Conservation (phyloP, 2,888 invertebrate genomes). For the Tillus elongatus region DNA sequence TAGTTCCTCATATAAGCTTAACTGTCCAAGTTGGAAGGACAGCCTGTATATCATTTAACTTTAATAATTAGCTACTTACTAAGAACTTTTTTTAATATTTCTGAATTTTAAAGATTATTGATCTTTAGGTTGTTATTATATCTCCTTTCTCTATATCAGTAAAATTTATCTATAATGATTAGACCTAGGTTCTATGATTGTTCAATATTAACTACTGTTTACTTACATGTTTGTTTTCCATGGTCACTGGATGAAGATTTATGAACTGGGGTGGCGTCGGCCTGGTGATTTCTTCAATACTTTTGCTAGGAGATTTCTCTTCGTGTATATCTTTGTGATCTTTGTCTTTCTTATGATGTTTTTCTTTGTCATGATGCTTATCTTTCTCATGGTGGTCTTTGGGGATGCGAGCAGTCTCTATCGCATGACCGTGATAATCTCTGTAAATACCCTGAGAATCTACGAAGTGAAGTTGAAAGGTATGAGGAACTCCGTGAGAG, state of each 20-base stretch:
- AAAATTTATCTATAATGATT: too few species aligned
- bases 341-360: constrained; percentile 15
- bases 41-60: too few species aligned
- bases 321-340: constrained; percentile 14
- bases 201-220: constrained; percentile 1
- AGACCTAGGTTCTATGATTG: too few species aligned
- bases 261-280: constrained; percentile 39
- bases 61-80: too few species aligned
- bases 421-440: constrained; percentile 37
- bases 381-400: constrained; percentile 17
- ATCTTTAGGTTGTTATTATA: too few species aligned
- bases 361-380: constrained; percentile 18
- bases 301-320: constrained; percentile 26
- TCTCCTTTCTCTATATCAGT: too few species aligned
- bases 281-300: constrained; percentile 21
- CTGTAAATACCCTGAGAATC: constrained; percentile 39
- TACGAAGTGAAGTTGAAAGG: constrained; percentile 38
- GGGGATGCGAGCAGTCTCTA: constrained; percentile 22
- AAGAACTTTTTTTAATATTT: too few species aligned
- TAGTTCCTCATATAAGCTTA: too few species aligned
- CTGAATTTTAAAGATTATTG: too few species aligned
- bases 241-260: constrained; percentile 34
- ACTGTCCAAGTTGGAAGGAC: too few species aligned
- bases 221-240: constrained; percentile 40
- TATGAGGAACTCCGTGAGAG: constrained; percentile 37